phyloP scores from a whole-genome alignment of 2,113 vertebrate genomes.

The Melanocharis versteri region DNA sequence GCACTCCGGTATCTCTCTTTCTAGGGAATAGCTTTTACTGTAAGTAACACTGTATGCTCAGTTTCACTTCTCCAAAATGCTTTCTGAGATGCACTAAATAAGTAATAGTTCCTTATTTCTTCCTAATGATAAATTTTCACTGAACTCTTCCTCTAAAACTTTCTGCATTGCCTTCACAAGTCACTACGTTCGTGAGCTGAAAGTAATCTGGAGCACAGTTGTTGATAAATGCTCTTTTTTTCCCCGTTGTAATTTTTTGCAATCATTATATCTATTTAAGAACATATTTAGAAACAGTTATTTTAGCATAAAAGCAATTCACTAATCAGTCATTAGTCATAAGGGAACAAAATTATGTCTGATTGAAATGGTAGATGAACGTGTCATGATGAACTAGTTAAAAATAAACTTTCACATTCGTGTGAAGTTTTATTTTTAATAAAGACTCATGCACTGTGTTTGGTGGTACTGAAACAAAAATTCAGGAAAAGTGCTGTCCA shows the following conservation, averaged over 20 bases:
- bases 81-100: not conserved
- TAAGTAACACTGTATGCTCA: not conserved
- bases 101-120: not conserved
- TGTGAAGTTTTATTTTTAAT: not conserved
- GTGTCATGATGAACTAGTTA: not conserved
- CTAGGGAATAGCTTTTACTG: not conserved
- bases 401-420: conserved; percentile 18
- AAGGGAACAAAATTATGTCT: conserved; percentile 18
- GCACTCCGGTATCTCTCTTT: not conserved
- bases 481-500: not conserved
- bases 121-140: not conserved
- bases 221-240: not conserved
- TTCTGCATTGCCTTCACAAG: not conserved
- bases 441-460: not conserved
- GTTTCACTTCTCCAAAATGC: not conserved
- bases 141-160: not conserved
- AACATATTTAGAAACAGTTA: conserved; percentile 41
- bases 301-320: conserved; percentile 49
- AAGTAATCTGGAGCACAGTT: not conserved
- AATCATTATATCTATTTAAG: conserved; percentile 29
- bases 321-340: conserved; percentile 47
- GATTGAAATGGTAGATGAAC: conserved; percentile 40
- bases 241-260: conserved; percentile 10
- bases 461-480: not conserved
- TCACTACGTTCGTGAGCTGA: not conserved